Conservation (phyloP, 2,888 invertebrate genomes). For the Ametastegia equiseti region DNA sequence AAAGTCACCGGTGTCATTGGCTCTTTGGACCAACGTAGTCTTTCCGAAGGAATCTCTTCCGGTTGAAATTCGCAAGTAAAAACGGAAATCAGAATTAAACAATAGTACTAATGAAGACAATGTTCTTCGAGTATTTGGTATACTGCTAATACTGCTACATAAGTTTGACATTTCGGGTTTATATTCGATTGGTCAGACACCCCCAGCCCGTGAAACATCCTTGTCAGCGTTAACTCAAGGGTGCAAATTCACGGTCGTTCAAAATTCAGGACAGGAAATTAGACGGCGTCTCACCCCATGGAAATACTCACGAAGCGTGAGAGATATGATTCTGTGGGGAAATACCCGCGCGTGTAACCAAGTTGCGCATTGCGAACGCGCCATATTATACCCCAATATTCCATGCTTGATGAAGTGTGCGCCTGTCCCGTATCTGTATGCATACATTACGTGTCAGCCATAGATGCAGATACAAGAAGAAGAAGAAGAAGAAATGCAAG, state of each 20-base stretch:
- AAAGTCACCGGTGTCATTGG: constrained; percentile 41
- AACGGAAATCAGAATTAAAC: neutral
- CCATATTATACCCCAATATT: constrained; percentile 34
- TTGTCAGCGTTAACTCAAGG: constrained; percentile 67
- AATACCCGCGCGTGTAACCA: neutral
- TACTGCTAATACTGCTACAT: neutral
- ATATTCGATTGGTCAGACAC: constrained; percentile 39
- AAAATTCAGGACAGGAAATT: constrained; percentile 76
- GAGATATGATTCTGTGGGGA: constrained; percentile 65
- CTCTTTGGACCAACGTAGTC: neutral
- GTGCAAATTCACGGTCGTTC: constrained; percentile 73
- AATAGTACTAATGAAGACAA: neutral
- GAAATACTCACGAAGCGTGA: constrained; percentile 74
- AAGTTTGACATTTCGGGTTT: constrained; percentile 6
- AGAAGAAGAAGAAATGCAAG: neutral
- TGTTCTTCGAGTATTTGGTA: neutral
- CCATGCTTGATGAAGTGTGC: constrained; percentile 6
- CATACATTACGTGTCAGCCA: neutral
- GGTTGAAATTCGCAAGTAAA: neutral
- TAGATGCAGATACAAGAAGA: neutral
- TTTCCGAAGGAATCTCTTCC: neutral
- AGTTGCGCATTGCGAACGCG: constrained; percentile 9
- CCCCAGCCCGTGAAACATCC: constrained; percentile 14
- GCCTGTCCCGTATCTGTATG: neutral
- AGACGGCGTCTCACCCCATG: constrained; percentile 71